These are phyloP conservation scores for Coleophora flavipennella DNA, from an alignment of 2,888 invertebrate species.

Conservation along the genomic window DNA sequence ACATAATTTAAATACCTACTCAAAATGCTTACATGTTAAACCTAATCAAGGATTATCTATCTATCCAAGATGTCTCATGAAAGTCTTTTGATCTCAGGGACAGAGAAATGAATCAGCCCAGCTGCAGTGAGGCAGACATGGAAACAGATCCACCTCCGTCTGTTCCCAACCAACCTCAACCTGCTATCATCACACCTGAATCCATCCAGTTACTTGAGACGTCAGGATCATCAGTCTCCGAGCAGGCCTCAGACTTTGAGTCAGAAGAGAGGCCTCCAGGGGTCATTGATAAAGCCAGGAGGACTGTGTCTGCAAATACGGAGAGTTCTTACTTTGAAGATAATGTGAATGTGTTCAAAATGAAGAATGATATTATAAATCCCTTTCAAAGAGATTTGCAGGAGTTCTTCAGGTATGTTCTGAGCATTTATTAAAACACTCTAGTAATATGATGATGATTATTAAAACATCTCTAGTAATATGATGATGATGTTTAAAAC, in stretches of 20 bases:
- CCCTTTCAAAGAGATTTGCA: conserved; percentile 40
- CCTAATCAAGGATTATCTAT: no score
- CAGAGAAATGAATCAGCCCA: conserved; percentile 34
- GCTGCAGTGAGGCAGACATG: conserved; percentile 25
- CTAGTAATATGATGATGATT: no score
- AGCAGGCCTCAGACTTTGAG: conserved; percentile 5
- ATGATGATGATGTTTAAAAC: no score
- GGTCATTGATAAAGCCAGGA: conserved; percentile 17
- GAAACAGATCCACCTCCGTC: conserved; percentile 5
- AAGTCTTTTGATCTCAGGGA: no score
- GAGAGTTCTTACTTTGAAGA: conserved; percentile 23
- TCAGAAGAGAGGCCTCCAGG: conserved; percentile 26
- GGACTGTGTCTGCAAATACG: conserved; percentile 34
- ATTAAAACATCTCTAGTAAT: no score
- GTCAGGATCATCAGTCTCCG: conserved; percentile 34
- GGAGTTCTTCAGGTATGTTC: conserved; percentile 44
- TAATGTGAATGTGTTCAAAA: not conserved
- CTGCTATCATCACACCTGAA: no score
- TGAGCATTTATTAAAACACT: not conserved
- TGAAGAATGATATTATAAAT: conserved; percentile 20
- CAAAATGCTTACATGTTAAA: no score
- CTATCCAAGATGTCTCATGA: no score
- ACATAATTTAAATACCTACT: no score
- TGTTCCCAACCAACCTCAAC: not conserved
- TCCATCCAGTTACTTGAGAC: conserved; percentile 18